These are phyloP conservation scores for Andrena fulva DNA, from an alignment of 2,888 invertebrate genomes.

Conservation along the genomic window DNA sequence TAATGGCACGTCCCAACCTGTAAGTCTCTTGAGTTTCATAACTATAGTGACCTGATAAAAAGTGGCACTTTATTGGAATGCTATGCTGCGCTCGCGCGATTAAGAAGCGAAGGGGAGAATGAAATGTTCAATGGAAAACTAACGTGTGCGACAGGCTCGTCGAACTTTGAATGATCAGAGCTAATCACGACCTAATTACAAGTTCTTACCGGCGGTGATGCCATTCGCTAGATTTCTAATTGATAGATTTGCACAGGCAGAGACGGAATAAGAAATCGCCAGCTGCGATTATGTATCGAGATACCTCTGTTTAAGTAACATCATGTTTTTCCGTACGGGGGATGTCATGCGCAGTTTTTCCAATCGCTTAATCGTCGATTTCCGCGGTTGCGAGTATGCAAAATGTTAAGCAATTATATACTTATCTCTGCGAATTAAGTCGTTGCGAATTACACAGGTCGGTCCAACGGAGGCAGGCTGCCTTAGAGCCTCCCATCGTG, in stretches of 20 bases:
- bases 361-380: conserved; percentile 27
- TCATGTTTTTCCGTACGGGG: neutral
- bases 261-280: neutral
- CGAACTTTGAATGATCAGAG: neutral
- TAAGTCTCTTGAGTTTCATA: conserved; percentile 2
- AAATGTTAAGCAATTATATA: neutral
- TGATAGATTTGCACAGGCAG: neutral
- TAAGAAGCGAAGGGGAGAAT: neutral
- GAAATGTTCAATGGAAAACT: neutral
- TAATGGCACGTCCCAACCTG: neutral
- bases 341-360: neutral
- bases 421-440: neutral
- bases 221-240: neutral
- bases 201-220: neutral
- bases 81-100: neutral
- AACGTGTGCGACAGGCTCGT: neutral
- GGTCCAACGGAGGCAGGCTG: no score
- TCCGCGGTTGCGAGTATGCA: neutral
- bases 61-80: neutral
- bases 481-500: no score
- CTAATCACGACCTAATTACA: neutral
- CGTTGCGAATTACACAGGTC: no score
- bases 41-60: neutral
- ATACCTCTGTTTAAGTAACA: neutral
- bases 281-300: neutral